Base-by-base conservation (phyloP, 2,888 invertebrate genomes). In the Dolichomitus sp. region DNA sequence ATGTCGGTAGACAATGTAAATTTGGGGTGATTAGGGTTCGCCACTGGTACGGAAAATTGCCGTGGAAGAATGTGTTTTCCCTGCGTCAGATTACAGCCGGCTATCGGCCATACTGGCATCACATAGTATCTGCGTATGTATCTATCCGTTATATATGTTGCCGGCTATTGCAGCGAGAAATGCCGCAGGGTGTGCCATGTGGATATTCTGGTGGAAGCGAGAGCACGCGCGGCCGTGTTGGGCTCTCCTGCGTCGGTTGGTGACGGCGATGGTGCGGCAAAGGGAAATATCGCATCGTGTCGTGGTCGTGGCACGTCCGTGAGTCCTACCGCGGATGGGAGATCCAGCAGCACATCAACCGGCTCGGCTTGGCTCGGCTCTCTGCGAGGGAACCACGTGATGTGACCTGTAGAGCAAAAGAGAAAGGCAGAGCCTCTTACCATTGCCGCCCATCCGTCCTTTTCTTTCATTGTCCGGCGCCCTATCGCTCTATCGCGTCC, bases 171-270 rank as follows among this genome's bases (percentile, higher is more conserved):
- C 59, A 37, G 73, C 12, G 45, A 33, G 14, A n/a, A 45, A 37
- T 59, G 61, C 50, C 37, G 66, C 59, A 76, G 76, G 76, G 76
- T 59, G 76, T 61, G 81, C 81, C 81, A 81, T 81, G 81, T 81
- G 81, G 76, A 70, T 66, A 66, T 45, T 52, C 68, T 45, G 48
- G 63, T 57, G 54, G 42, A 50, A 9, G 52, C 37, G 73, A 19
- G 73, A 19, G 19, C 12, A 42, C 65, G 65, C 19, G 12, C 11
- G 23, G 37, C 23, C 42, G 42, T 19, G 40, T 12, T 14, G 63
- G 23, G 19, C 27, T 23, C 37, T 59, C 30, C 37, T 37, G 37
- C 37, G 27, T 54, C 54, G 54, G 27, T 27, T 27, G 33, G 42
- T 6, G 23, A 63, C 19, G 37, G 23, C 9, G 12, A 14, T 17